Conservation (phyloP, 2,888 invertebrate species). For the Tipula confusa region DNA sequence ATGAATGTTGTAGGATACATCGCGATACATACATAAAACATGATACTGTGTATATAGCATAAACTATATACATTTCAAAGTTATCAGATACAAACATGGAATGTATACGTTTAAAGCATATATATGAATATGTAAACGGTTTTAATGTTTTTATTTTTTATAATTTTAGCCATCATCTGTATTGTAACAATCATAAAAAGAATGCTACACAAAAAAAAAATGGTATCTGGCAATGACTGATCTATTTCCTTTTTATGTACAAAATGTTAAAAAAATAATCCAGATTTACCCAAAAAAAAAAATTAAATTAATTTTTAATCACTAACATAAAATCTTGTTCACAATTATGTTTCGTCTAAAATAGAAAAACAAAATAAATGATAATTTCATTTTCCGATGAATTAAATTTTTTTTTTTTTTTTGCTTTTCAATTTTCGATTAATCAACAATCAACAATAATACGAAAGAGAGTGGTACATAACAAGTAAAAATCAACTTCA, state of each 20-base stretch:
- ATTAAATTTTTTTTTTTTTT: background rate
- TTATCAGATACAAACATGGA: background rate
- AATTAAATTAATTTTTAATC: background rate
- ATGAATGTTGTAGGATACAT: background rate
- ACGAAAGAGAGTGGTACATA: background rate
- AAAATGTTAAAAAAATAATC: background rate
- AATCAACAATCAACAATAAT: background rate
- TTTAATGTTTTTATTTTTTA: no score
- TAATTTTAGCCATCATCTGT: background rate
- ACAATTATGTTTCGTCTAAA: background rate
- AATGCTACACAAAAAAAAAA: background rate
- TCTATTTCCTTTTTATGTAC: background rate
- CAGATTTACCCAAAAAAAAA: background rate
- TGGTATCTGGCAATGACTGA: background rate
- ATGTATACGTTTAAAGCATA: background rate
- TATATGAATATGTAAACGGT: background rate
- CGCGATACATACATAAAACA: background rate
- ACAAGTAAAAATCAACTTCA: background rate
- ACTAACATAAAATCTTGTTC: background rate
- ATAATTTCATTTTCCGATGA: conserved; percentile 12
- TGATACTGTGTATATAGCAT: background rate
- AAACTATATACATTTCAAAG: background rate
- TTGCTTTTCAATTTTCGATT: background rate
- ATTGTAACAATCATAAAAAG: background rate
- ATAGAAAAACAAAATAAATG: background rate